Evolutionary conservation across 2,888 invertebrate genomes (phyloP), one percentile per base, ranked within the genome.

Genomic region (Acanthacorydalis orientalis): DNA sequence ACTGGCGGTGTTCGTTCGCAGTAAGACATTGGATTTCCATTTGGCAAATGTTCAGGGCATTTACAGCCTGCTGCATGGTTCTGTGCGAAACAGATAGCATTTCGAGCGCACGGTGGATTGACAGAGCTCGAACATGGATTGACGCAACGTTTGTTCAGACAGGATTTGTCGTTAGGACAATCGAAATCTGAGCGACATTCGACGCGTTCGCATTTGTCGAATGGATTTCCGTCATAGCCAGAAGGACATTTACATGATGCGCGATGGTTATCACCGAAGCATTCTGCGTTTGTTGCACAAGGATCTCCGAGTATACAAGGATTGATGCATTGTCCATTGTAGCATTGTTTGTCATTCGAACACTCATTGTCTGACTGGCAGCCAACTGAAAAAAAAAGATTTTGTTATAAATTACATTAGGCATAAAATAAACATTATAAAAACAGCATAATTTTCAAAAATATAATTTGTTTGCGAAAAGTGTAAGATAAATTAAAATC

Each of bases 331-430:
- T 83, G 82, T 1, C 80, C 78, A 59, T 87, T 86, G 62, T 83
- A 79, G 60, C 91, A 91, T 51, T 83, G 83, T 57, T 85, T 80
- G 49, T 80, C 79, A 53, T 79, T 74, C n/a, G 76, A 67, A 59
- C 91, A 91, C 62, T 90, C 88, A 39, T 74, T 76, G 61, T 91
- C 87, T 16, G 80, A 78, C 60, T 82, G 77, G 61, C 92, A 92
- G 46, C 84, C 86, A 58, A 86, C 83, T 83, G 63, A 46, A 70
- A 72, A 50, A 52, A 48, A 53, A 53, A 53, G 40, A 43, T 35
- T 43, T 41, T 12, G 14, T 33, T 40, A 23, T 44, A 7, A 46
- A 31, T 23, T 44, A 42, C 35, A 43, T 33, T 31, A 2, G 8
- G 31, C 32, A 31, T n/a, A n/a, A n/a, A n/a, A n/a, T n/a, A n/a